Conservation (phyloP, 2,113 vertebrate genomes). For the Rhabdornis inornatus region DNA sequence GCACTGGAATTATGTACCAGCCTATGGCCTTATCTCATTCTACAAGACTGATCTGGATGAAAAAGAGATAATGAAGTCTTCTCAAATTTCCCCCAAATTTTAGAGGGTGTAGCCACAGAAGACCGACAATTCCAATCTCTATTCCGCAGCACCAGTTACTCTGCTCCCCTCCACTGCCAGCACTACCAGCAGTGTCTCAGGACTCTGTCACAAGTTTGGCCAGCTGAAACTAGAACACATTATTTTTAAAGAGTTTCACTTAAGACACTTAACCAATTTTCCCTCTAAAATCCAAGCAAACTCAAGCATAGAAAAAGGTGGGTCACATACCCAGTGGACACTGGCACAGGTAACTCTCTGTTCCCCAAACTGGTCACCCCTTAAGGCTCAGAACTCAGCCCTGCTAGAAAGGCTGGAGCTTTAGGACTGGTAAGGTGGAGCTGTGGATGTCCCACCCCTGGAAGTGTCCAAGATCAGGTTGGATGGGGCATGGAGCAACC, state of each 20-base stretch:
- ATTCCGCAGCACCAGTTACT: background rate
- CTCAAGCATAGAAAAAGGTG: background rate
- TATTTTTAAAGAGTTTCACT: background rate
- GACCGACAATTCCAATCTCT: background rate
- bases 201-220: background rate
- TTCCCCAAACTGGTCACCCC: background rate
- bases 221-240: background rate
- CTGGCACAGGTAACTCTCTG: background rate
- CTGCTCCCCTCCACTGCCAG: background rate
- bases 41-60: background rate
- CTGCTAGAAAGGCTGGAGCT: background rate
- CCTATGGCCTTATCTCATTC: background rate
- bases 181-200: background rate
- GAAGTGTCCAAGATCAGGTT: background rate
- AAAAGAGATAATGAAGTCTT: background rate
- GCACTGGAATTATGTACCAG: background rate
- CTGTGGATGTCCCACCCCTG: background rate
- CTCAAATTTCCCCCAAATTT: background rate
- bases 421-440: background rate
- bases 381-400: background rate
- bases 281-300: background rate
- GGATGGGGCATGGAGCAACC: background rate
- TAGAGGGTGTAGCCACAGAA: background rate
- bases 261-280: background rate
- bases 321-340: rapidly evolving